Percentiles rank a stretch among this genome's conserved stretches.
Conservation (phyloP, 2,888 invertebrate genomes). For the Quadroppia sp. region DNA sequence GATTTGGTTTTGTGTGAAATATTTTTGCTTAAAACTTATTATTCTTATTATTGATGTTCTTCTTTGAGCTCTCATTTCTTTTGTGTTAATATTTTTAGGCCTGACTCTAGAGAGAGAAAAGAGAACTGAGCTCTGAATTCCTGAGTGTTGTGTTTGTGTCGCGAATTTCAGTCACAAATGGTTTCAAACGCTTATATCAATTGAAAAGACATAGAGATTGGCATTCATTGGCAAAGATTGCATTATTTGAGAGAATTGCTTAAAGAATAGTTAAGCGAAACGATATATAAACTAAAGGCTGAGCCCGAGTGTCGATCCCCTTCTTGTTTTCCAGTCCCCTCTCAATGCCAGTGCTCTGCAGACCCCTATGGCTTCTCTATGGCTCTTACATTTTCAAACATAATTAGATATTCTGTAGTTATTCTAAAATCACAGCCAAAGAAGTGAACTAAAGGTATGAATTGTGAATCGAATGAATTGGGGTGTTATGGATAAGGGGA, state of each 20-base stretch:
- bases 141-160: constrained; percentile 25
- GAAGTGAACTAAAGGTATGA: constrained; percentile 34
- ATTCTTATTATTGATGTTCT: constrained; percentile 18
- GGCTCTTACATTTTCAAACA: constrained; percentile 34
- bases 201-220: constrained; percentile 30
- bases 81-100: constrained; percentile 31
- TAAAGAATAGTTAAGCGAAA: constrained; percentile 17
- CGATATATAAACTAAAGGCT: constrained; percentile 19
- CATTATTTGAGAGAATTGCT: constrained; percentile 21
- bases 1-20: constrained; percentile 27
- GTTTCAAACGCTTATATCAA: constrained; percentile 22
- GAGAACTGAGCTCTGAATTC: no score
- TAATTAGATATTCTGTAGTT: constrained; percentile 11
- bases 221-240: constrained; percentile 17
- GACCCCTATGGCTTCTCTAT: constrained; percentile 37
- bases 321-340: constrained; percentile 26
- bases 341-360: constrained; percentile 7
- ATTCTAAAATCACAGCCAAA: constrained; percentile 33
- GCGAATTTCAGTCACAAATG: background rate
- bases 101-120: background rate
- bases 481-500: constrained; percentile 35
- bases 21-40: background rate
- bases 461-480: constrained; percentile 10
- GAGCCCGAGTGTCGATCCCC: constrained; percentile 17
- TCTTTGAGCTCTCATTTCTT: constrained; percentile 24